Evolutionary conservation across 2,113 vertebrate species (phyloP), one percentile per base, ranked within the genome.

Genomic region (Planiliza haematocheilus): DNA sequence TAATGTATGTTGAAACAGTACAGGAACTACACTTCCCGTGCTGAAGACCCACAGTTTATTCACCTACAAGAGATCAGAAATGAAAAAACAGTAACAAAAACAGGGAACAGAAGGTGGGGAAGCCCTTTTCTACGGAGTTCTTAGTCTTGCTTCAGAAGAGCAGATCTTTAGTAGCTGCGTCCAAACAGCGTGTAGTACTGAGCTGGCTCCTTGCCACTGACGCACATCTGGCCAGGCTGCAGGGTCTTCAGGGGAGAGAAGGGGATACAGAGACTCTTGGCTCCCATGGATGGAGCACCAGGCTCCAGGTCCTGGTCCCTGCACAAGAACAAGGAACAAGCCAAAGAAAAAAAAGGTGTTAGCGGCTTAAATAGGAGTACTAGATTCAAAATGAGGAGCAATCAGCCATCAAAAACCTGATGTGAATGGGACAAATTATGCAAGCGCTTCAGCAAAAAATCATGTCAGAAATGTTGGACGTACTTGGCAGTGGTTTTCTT

Each of bases 251-350:
- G 94, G 12, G 98, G 97, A 7, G 94, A 86, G 89, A 99, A 99
- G 70, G 98, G 98, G 89, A 98, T 98, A 73, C 98, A 99, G 24
- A 99, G 94, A 77, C 97, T 98, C 89, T 99, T 99, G 12, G 98
- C 98, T 74, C 98, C 98, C 97, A 99, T 99, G 51, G 97, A 98
- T 0, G 98, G 97, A 34, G 97, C 97, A 3, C 98, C 97, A 24
- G 97, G 96, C 81, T 99, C 97, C 69, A 98, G 90, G 83, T 99
- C 98, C 93, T 99, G 97, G 93, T 99, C 98, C 94, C 98, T 95
- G 8, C 11, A 51, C 58, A 39, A 45, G n/a, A 1, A 61, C 14
- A 43, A 75, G 38, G 4, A 18, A 62, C 11, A 53, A 55, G n/a
- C n/a, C n/a, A n/a, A n/a, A n/a, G 45, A 11, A 57, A 17, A 11